A percentile compares a stretch with the other conserved stretches of the same genome.
Conservation (phyloP, 37 sponge, comb jelly and placozoan genomes). For the Amphimedon queenslandica region DNA sequence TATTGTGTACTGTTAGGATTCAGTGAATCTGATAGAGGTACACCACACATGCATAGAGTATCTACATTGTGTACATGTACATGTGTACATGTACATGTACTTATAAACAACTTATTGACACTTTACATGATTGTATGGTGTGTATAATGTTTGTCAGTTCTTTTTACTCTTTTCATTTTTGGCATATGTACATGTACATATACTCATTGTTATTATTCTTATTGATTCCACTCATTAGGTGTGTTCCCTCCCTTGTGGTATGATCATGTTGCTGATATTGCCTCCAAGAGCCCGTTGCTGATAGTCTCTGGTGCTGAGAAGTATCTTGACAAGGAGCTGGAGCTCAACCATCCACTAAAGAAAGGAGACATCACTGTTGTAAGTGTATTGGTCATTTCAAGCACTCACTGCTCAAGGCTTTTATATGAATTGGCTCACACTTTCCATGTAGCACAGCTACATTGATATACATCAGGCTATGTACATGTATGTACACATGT, state of each 20-base stretch:
- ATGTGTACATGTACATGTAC: constrained; percentile 1
- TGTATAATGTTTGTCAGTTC: background rate
- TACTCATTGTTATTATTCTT: background rate
- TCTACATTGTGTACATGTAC: background rate
- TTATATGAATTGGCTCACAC: background rate
- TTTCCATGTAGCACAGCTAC: background rate
- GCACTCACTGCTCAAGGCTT: too few species aligned
- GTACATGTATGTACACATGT: too few species aligned
- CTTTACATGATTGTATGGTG: background rate
- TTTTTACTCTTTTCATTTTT: background rate
- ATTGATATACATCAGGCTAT: too few species aligned
- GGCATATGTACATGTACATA: background rate
- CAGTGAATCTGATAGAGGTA: constrained; percentile 52
- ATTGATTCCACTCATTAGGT: constrained; percentile 9
- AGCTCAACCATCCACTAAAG: constrained; percentile 58
- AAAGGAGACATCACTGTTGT: constrained; percentile 57
- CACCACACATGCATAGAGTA: background rate
- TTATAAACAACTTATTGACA: too few species aligned
- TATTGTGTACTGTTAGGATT: constrained; percentile 91
- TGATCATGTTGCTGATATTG: constrained; percentile 44
- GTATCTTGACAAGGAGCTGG: constrained; percentile 71
- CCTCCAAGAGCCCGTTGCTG: constrained; percentile 69
- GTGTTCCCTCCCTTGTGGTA: constrained; percentile 73
- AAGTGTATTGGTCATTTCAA: background rate
- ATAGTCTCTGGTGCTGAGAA: constrained; percentile 75